Evolutionary conservation across 2,888 invertebrate species (phyloP), one percentile per base, ranked within the genome.

Genomic region (Drosophila borealis): DNA sequence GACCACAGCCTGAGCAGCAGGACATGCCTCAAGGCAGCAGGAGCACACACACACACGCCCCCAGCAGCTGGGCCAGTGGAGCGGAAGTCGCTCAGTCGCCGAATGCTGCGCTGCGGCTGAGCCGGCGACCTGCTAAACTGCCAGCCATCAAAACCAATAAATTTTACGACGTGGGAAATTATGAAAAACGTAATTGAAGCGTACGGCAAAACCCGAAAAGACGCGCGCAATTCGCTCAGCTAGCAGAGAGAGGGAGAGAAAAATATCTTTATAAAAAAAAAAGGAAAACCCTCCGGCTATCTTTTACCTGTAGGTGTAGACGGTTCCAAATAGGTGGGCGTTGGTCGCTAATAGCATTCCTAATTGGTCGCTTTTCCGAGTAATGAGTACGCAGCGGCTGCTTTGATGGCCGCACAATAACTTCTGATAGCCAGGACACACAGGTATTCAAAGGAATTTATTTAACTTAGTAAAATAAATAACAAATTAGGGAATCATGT

Each of bases 171-270:
- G 71, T 83, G 75, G 75, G 83, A 84, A 85, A 84, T 84, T 84
- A 85, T 85, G 80, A 82, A 81, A 84, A 85, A 75, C 78, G 75
- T 81, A 85, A 85, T 85, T 84, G 83, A 84, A 78, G 81, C 70
- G 73, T 39, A 57, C 53, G 21, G 34, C 33, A 54, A 44, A 34
- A 17, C 25, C 50, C 11, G 1, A 21, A 37, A 37, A 11, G 21
- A 67, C 34, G 55, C 42, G 63, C 60, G 59, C 48, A 49, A 44
- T 74, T 76, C 55, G 70, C 77, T 67, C 73, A 64, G 56, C 65
- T 64, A 50, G 19, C 9, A 39, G 41, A 33, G 21, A 21, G 4
- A 3, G 29, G 8, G 8, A 5, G 6, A 25, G 25, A 6, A 13
- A 41, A 14, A 25, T 51, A 17, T 51, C 13, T 19, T n/a, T 37